Base-by-base conservation (phyloP, 2,797 vertebrate species). In the Coluber constrictor region DNA sequence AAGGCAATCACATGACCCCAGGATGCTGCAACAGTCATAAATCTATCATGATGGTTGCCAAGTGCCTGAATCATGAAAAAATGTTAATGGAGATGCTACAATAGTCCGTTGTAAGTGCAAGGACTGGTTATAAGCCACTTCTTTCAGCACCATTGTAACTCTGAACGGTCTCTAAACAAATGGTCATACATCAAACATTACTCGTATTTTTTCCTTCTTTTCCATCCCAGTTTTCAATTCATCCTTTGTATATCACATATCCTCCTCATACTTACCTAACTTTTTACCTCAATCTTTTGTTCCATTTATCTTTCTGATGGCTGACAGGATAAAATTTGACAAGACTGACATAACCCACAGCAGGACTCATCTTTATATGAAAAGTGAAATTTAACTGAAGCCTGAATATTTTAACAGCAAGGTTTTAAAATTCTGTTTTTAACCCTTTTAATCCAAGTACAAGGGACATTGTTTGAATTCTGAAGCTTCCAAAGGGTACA, bases 291-390 rank as follows among this genome's bases (percentile, higher is more conserved):
- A 57, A 93, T 51, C 13, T 23, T 95, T 96, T 94, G 74, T 96
- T 96, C 93, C 95, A 95, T 94, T 96, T 97, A 93, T 95, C 95
- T 95, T 95, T 95, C 89, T 95, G 95, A 96, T 96, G 88, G 93
- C 16, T 97, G 96, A 96, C 96, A 96, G 95, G 93, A 97, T 92
- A 94, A 94, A 95, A 95, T 96, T 95, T 96, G 95, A 96, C 95
- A 96, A 95, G 92, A 94, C 90, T 95, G 95, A 95, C 95, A 96
- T 93, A 96, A 96, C 92, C 87, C 90, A 95, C 92, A 93, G 89
- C 54, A 92, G 94, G 43, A 95, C 93, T 95, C 90, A 95, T 94
- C 59, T 95, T 95, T 92, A 95, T 95, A 93, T 83, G 90, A 93
- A 91, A 93, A 93, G 32, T 27, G 47, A 96, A 95, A 96, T 94